Conservation (phyloP, 2,888 invertebrate species). For the Fragum whitleyi region DNA sequence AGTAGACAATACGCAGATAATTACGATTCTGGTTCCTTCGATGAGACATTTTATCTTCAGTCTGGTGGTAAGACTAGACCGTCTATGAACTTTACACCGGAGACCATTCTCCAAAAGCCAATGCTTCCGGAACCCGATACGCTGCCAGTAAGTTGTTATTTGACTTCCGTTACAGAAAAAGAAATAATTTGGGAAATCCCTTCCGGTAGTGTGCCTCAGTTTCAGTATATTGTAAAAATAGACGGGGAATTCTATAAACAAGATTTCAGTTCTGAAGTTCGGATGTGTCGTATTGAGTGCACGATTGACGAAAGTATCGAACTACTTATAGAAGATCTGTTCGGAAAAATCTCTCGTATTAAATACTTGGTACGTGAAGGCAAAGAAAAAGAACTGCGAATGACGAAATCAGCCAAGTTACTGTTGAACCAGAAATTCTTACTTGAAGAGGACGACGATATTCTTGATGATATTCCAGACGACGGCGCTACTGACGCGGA, state of each 20-base stretch:
- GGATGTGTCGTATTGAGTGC: slow-evolving; percentile 44
- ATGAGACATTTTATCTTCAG: slow-evolving; percentile 56
- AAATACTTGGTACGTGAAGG: slow-evolving; percentile 36
- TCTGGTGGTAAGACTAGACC: slow-evolving; percentile 71
- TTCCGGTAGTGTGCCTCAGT: slow-evolving; percentile 66
- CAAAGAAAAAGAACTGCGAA: slow-evolving; percentile 12
- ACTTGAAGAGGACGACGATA: slow-evolving; percentile 15
- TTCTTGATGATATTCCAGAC: slow-evolving; percentile 13
- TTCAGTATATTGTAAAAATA: slow-evolving; percentile 59
- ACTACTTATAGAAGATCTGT: slow-evolving; percentile 59
- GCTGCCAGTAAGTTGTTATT: slow-evolving; percentile 58
- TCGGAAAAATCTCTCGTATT: slow-evolving; percentile 43
- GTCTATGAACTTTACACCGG: slow-evolving; percentile 47
- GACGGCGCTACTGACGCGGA: slow-evolving; percentile 16
- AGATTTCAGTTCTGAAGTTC: slow-evolving; percentile 50
- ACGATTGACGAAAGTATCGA: slow-evolving; percentile 49
- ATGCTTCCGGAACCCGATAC: slow-evolving; percentile 47
- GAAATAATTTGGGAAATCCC: slow-evolving; percentile 64
- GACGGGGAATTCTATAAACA: slow-evolving; percentile 49
- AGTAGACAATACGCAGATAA: slow-evolving; percentile 59
- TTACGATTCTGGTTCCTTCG: slow-evolving; percentile 55
- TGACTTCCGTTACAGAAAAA: slow-evolving; percentile 44
- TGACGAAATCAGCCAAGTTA: slow-evolving; percentile 19
- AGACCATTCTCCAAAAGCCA: slow-evolving; percentile 27
- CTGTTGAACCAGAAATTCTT: slow-evolving; percentile 1